These are phyloP conservation scores for Lottia gigantea DNA, from an alignment of 2,888 invertebrate genomes.

Conservation along the genomic window DNA sequence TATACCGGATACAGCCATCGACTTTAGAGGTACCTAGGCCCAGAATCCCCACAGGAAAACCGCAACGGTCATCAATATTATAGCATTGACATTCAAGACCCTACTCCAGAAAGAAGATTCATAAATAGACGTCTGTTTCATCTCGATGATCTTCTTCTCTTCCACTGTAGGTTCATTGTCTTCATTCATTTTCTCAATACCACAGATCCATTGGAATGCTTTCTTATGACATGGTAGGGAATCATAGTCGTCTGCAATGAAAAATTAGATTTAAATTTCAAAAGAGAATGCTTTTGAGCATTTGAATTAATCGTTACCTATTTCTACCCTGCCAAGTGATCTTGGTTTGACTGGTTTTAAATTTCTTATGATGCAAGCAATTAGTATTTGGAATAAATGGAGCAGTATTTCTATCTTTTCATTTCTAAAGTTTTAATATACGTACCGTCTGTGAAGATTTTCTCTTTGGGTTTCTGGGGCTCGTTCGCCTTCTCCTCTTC, in stretches of 20 bases:
- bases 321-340: too few relatives aligned
- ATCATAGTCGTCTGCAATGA: constrained; percentile 41
- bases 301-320: too few relatives aligned
- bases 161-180: constrained; percentile 46
- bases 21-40: constrained; percentile 32
- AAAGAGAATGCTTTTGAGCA: too few relatives aligned
- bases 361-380: too few relatives aligned
- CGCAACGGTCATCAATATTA: constrained; percentile 62
- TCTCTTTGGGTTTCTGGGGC: background rate
- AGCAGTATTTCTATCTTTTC: too few relatives aligned
- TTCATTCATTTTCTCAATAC: constrained; percentile 63
- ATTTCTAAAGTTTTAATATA: too few relatives aligned
- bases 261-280: too few relatives aligned
- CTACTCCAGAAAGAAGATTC: constrained; percentile 63
- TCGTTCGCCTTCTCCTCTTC: constrained; percentile 27
- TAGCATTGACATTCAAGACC: constrained; percentile 63
- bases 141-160: constrained; percentile 48
- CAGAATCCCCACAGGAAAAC: constrained; percentile 67
- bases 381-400: too few relatives aligned
- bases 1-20: too few relatives aligned
- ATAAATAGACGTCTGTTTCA: constrained; percentile 62
- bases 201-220: constrained; percentile 65
- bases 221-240: constrained; percentile 58
- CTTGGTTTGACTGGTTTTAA: too few relatives aligned
- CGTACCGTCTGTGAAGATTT: background rate